phyloP scores from a whole-genome alignment of 2,797 vertebrate genomes.

The Phrynocephalus forsythii region DNA sequence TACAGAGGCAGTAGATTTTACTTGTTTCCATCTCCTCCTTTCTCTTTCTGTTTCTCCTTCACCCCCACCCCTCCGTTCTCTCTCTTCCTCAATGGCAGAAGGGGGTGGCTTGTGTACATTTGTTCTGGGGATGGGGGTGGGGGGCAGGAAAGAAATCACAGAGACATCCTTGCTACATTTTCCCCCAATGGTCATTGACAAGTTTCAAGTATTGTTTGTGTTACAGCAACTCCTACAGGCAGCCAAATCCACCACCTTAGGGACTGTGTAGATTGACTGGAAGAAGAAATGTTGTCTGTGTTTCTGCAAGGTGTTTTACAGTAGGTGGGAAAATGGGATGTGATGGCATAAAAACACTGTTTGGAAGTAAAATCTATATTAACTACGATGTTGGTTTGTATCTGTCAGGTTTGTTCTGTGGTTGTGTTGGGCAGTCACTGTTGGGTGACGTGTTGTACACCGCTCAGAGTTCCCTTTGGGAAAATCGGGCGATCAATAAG shows the following conservation, averaged over 20 bases:
- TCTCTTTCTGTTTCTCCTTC: background rate
- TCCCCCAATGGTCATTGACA: conserved; percentile 16
- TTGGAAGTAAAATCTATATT: background rate
- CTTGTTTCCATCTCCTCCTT: conserved; percentile 33
- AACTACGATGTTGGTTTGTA: background rate
- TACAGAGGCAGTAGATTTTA: conserved; percentile 24
- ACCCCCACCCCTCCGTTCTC: background rate
- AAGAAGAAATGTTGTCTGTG: background rate
- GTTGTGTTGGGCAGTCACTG: too few relatives aligned
- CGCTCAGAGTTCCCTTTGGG: too few relatives aligned
- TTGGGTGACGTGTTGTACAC: too few relatives aligned
- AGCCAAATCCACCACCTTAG: background rate
- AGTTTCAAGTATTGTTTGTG: conserved; percentile 24
- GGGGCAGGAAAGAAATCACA: conserved; percentile 22
- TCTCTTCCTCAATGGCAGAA: background rate
- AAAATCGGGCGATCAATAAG: too few relatives aligned
- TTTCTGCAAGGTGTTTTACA: background rate
- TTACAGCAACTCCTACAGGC: conserved; percentile 39
- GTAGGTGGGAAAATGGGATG: background rate
- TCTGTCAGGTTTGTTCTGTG: too few relatives aligned
- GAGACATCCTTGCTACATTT: conserved; percentile 11
- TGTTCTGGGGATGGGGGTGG: background rate
- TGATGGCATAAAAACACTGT: background rate
- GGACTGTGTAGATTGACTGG: background rate
- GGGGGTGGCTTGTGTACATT: background rate